Percentiles rank a stretch among this genome's conserved stretches.
Conservation (phyloP, 2,113 vertebrate species). For the Lipophrys pholis region DNA sequence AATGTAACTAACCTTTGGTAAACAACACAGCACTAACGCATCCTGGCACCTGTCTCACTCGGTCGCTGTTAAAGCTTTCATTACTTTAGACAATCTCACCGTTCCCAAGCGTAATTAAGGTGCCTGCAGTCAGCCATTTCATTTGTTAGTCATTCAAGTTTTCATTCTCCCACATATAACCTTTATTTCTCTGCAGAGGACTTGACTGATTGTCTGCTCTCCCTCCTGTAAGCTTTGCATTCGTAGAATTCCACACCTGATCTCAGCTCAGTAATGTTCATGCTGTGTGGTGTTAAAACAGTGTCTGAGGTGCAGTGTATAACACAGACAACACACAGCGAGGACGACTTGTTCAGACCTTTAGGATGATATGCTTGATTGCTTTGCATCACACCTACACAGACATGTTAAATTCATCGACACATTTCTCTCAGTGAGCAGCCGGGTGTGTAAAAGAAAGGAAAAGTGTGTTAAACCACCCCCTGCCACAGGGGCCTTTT, state of each 20-base stretch:
- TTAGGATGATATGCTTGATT: background rate
- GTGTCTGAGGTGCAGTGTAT: background rate
- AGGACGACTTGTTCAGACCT: background rate
- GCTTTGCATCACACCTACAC: background rate
- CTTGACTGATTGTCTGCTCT: background rate
- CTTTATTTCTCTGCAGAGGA: constrained; percentile 12
- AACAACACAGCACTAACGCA: background rate
- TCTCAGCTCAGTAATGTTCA: constrained; percentile 1
- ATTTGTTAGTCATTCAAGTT: constrained; percentile 11
- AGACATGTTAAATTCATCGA: constrained; percentile 12
- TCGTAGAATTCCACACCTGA: constrained; percentile 26
- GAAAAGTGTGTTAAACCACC: constrained; percentile 21
- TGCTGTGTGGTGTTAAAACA: constrained; percentile 19
- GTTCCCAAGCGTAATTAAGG: constrained; percentile 21
- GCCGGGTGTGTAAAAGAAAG: constrained; percentile 15
- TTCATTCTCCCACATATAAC: constrained; percentile 10
- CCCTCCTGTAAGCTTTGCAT: constrained; percentile 15
- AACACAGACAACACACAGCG: background rate
- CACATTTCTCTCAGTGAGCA: constrained; percentile 21
- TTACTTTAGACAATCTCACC: constrained; percentile 17
- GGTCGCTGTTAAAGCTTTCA: constrained; percentile 7
- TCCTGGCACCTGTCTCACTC: constrained; percentile 29
- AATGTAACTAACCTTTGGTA: constrained; percentile 17
- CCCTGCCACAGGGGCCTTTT: constrained; percentile 10
- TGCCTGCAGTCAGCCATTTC: constrained; percentile 5